Conservation (phyloP, 2,888 invertebrate species). For the Petrophora chlorosata region DNA sequence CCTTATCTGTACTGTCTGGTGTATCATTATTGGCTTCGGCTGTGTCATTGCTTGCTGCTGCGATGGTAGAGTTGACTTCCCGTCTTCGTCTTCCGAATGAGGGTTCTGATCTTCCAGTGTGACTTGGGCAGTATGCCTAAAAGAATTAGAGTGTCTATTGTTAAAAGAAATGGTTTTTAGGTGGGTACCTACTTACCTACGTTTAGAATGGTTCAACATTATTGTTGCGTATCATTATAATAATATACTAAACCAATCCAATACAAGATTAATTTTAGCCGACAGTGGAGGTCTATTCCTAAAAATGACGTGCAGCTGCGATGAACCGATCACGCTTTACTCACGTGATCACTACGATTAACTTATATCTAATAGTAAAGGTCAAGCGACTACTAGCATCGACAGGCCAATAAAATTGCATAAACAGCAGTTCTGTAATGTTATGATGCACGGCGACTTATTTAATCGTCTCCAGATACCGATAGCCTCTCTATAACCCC, state of each 20-base stretch:
- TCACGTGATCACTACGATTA: conserved; percentile 35
- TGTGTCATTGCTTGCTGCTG: conserved; percentile 59
- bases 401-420: conserved; percentile 40
- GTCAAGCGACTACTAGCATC: conserved; percentile 14
- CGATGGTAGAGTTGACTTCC: conserved; percentile 72
- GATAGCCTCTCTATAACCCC: conserved; percentile 50
- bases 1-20: conserved; percentile 38
- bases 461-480: conserved; percentile 12
- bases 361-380: conserved; percentile 17
- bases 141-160: too few relatives aligned
- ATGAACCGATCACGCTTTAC: conserved; percentile 29
- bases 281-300: neutral
- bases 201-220: too few relatives aligned
- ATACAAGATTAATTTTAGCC: neutral
- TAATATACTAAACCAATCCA: too few relatives aligned
- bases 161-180: too few relatives aligned
- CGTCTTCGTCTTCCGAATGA: conserved; percentile 90
- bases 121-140: conserved; percentile 92
- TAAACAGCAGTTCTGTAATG: conserved; percentile 40
- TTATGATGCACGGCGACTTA: conserved; percentile 28
- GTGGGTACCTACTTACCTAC: too few relatives aligned
- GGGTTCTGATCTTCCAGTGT: conserved; percentile 91
- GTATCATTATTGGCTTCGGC: conserved; percentile 52
- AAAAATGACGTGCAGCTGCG: conserved; percentile 9
- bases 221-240: too few relatives aligned